Base-by-base conservation (phyloP, 2,888 invertebrate species). In the Zonitis immaculata region DNA sequence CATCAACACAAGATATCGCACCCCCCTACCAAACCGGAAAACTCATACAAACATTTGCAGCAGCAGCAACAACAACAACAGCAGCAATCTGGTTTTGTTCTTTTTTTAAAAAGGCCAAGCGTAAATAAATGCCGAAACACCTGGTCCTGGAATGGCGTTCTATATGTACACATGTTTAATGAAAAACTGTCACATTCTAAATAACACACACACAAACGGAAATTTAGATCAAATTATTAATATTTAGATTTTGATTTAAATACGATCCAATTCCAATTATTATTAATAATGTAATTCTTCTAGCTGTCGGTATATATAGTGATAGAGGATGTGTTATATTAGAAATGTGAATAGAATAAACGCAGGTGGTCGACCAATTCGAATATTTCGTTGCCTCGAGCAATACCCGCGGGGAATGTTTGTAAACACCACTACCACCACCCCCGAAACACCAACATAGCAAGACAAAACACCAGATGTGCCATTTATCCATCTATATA, bases 21-120 rank as follows among this genome's bases (percentile, higher is more conserved):
- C 5, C 18, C 20, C 39, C 20, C n/a, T n/a, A n/a, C n/a, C n/a
- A n/a, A 39, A 20, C 20, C 39, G 39, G 39, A 39, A 39, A 39
- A 39, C 18, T 20, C 39, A 39, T n/a, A 39, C 39, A 39, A 39
- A 39, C 39, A 39, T 39, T 39, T 39, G 39, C 20, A 39, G n/a
- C n/a, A n/a, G n/a, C n/a, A n/a, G n/a, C n/a, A n/a, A n/a, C n/a
- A n/a, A n/a, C n/a, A n/a, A n/a, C n/a, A n/a, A n/a, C n/a, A n/a
- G n/a, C n/a, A n/a, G 39, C 39, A 39, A 39, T 39, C 39, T 39
- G 39, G 20, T 11, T 39, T 39, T 39, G 39, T 39, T 18, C 39
- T 39, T 39, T 39, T 18, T 39, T 39, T 20, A 35, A 35, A 35
- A 9, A 39, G 20, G 20, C 39, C 39, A 18, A 39, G n/a, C 39